A percentile compares a stretch with the other conserved stretches of the same genome.
Conservation (phyloP, 2,797 vertebrate species). For the Myiothlypis chrysogaster region DNA sequence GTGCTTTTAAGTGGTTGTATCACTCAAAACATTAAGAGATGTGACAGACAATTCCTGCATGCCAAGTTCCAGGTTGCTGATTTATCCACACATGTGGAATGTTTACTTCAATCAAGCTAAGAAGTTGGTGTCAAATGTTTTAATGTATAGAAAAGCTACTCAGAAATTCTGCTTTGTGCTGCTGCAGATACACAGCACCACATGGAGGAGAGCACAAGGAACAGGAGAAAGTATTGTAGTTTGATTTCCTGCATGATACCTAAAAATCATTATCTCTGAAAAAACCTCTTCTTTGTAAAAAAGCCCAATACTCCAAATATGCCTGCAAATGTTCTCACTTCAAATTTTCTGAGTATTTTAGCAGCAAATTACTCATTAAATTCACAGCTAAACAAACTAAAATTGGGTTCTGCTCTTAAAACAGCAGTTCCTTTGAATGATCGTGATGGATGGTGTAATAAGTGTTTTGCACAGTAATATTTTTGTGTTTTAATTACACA, state of each 20-base stretch:
- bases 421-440: neutral
- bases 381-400: neutral
- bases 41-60: neutral
- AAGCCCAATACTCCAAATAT: neutral
- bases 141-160: neutral
- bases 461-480: neutral
- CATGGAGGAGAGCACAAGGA: slow-evolving; percentile 45
- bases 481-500: neutral
- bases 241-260: neutral
- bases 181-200: slow-evolving; percentile 58
- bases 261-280: neutral
- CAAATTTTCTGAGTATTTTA: neutral
- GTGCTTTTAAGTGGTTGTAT: neutral
- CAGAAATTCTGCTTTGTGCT: neutral
- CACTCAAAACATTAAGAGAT: neutral
- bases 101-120: slow-evolving; percentile 1
- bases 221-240: neutral
- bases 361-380: slow-evolving; percentile 10
- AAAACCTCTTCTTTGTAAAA: neutral
- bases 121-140: neutral
- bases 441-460: neutral
- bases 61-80: neutral
- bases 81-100: neutral
- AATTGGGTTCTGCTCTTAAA: neutral
- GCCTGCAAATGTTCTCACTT: neutral